Evolutionary conservation across 2,888 invertebrate species (phyloP), one percentile per base, ranked within the genome.

Genomic region (Pollenia amentaria): DNA sequence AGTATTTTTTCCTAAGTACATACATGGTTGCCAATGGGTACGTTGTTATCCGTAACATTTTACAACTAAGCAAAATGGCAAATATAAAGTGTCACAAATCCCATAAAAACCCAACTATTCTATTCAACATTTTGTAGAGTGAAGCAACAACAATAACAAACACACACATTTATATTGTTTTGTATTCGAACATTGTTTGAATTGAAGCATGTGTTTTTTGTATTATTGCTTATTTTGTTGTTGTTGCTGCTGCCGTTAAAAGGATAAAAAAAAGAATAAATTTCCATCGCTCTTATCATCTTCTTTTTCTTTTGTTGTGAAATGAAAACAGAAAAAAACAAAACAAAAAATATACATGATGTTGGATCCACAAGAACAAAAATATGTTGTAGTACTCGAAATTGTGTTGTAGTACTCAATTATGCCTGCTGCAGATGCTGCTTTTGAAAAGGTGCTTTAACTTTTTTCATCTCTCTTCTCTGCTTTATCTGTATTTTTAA

Each of bases 131-230:
- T n/a, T n/a, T n/a, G 21, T 21, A 21, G 21, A 21, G 21, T 21
- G n/a, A 14, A 64, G 40, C 51, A 64, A 65, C 14, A 77, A 18
- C 18, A 21, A n/a, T 14, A 16, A 53, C 12, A 51, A 9, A 8
- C 16, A 53, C n/a, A 60, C 29, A 29, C 3, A 29, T 29, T 29
- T 29, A 29, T 29, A 3, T 29, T 29, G 2, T 29, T 29, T 3
- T 29, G 29, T 70, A 75, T 72, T 69, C 46, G 79, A 85, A 81
- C 72, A 65, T 73, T 73, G 60, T 84, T 80, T 16, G 72, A 81
- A 84, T 53, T 82, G 16, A 77, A 83, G 82, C 85, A 82, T 81
- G 79, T 82, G 80, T 79, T 82, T 65, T 57, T 67, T 60, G 72
- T 57, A 65, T 78, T 79, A 12, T 81, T 51, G 40, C 77, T 60